These are phyloP conservation scores for Sinonovacula constricta DNA, from an alignment of 1,140 invertebrate species.

Conservation along the genomic window DNA sequence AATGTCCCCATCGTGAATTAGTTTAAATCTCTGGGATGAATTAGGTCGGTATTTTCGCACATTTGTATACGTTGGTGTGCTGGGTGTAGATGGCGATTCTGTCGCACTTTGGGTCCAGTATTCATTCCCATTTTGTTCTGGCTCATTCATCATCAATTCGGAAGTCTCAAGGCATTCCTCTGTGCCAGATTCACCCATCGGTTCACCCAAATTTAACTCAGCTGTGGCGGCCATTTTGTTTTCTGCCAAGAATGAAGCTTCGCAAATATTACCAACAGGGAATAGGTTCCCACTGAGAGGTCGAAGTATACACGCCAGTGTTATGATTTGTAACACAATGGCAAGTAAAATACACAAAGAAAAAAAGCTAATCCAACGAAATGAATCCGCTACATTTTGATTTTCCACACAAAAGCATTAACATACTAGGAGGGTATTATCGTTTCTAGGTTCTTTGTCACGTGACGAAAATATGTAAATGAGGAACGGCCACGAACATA, in stretches of 20 bases:
- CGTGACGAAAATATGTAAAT: not conserved
- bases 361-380: not conserved
- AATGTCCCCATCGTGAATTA: constrained; percentile 87
- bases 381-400: not conserved
- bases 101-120: constrained; percentile 34
- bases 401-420: not conserved
- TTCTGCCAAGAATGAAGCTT: constrained; percentile 2
- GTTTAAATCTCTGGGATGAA: constrained; percentile 82
- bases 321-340: constrained; percentile 14
- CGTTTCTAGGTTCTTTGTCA: not conserved
- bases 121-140: constrained; percentile 39
- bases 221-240: constrained; percentile 32
- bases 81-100: constrained; percentile 6
- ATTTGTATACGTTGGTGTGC: constrained; percentile 28
- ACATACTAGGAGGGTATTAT: not conserved
- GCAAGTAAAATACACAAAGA: not conserved
- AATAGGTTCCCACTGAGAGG: constrained; percentile 44
- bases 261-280: constrained; percentile 42
- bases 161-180: not conserved
- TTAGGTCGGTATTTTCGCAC: constrained; percentile 43
- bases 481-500: too few species aligned
- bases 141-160: constrained; percentile 32
- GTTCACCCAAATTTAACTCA: constrained; percentile 7
- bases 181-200: constrained; percentile 27
- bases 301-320: constrained; percentile 50